phyloP scores from a whole-genome alignment of 2,113 vertebrate genomes.

The Ivindomyrus marchei region DNA sequence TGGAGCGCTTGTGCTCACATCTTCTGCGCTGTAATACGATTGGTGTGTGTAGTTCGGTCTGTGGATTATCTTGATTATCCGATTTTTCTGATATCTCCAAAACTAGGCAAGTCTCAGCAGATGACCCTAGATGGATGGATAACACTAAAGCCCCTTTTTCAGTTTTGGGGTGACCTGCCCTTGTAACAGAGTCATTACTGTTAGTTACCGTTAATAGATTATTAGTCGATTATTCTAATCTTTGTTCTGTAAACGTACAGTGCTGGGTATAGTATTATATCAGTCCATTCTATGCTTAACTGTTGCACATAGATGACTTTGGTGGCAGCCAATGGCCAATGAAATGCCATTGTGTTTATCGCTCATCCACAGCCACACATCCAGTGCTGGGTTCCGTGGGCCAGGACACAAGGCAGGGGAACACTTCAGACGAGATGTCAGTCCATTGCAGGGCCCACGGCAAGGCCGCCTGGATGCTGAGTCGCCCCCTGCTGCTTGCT shows the following conservation, averaged over 20 bases:
- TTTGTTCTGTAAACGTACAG: not conserved
- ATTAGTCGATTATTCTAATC: not conserved
- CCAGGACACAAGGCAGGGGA: not conserved
- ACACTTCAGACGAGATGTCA: not conserved
- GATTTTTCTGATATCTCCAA: not conserved
- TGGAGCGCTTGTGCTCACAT: not conserved
- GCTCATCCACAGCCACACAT: not conserved
- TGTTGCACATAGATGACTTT: not conserved
- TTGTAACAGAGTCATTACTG: not conserved
- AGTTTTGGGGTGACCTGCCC: not conserved
- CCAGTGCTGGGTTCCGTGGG: not conserved
- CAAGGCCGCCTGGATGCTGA: not conserved
- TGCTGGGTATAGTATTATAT: not conserved
- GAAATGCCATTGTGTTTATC: not conserved
- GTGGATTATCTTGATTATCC: not conserved
- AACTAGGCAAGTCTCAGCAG: not conserved
- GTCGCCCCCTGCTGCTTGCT: not conserved
- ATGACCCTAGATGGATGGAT: not conserved
- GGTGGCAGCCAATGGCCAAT: not conserved
- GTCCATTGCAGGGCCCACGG: not conserved
- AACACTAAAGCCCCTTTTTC: not conserved
- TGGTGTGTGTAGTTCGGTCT: not conserved
- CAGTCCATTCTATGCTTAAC: not conserved
- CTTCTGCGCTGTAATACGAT: no score
- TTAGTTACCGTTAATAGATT: not conserved